Evolutionary conservation across 2,888 invertebrate genomes (phyloP), one percentile per base, ranked within the genome.

Genomic region (Perizoma affinitatum): DNA sequence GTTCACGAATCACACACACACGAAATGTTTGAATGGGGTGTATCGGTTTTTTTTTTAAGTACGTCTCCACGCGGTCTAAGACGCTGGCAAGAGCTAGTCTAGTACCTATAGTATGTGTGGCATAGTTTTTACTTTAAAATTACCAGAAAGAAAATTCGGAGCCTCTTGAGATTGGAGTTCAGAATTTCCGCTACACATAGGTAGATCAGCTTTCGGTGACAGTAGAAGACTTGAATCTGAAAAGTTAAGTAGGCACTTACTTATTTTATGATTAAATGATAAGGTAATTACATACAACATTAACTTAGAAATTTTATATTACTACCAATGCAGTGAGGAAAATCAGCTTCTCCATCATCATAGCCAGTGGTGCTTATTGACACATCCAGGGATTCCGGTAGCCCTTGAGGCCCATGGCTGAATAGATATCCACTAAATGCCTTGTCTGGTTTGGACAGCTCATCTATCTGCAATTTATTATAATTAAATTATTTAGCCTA

Each of bases 91-190:
- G 1, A 22, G 22, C 22, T 22, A 22, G 22, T 22, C 3, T 22
- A 22, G 22, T 22, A 22, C 3, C 3, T 22, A 22, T 22, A 2
- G 3, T 22, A 22, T 22, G 1, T 2, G 22, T 22, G 22, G 22
- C 22, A 22, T 22, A 22, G 22, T 22, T 1, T 22, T 22, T 22
- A 22, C 22, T 1, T 22, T 22, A 22, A 22, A 22, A 22, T 22
- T 76, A 88, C 91, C 90, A 80, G 87, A 76, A 47, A 90, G 76
- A 69, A 90, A 89, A 67, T 84, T 87, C 0, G 90, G 87, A 9
- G 82, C 79, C 58, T 87, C 88, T 73, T 87, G 87, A 33, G 87
- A 85, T 47, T 67, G 58, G 2, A 74, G 71, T 66, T 83, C 79
- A 58, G 50, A 42, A 61, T 80, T 79, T 40, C 80, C 78, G 46